phyloP scores from a whole-genome alignment of 2,888 invertebrate genomes.

The Sinopyrophorus schimmeli region DNA sequence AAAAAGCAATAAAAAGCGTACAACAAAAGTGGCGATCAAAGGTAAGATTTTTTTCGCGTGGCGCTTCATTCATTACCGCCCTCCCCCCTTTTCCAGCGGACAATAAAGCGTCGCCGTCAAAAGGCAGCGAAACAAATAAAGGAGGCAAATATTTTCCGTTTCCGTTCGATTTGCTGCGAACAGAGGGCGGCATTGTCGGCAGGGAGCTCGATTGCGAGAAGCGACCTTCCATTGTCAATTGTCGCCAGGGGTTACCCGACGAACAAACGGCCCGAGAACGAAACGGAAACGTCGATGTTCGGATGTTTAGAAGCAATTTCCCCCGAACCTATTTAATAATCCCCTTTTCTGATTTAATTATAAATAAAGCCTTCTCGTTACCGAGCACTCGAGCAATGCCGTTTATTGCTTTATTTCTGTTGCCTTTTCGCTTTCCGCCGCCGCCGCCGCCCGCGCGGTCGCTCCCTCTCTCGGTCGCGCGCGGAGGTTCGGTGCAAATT shows the following conservation, averaged over 20 bases:
- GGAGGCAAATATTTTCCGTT: constrained; percentile 29
- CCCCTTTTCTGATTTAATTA: constrained; percentile 26
- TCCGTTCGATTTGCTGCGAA: constrained; percentile 31
- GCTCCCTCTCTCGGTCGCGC: too few relatives aligned
- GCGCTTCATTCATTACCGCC: constrained; percentile 26
- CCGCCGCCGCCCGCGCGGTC: too few relatives aligned
- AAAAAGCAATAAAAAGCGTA: too few relatives aligned
- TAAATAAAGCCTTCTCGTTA: constrained; percentile 21
- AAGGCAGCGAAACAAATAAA: constrained; percentile 31
- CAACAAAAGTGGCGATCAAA: not conserved
- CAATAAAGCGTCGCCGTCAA: constrained; percentile 25
- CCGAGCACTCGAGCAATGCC: constrained; percentile 16
- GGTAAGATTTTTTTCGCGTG: not conserved
- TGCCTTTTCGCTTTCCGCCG: too few relatives aligned
- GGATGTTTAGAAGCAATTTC: constrained; percentile 29
- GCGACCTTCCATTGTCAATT: constrained; percentile 28
- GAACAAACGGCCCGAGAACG: constrained; percentile 22
- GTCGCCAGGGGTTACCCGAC: constrained; percentile 25
- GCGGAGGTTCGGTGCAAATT: too few relatives aligned
- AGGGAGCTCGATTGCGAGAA: constrained; percentile 28
- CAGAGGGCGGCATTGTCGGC: constrained; percentile 26
- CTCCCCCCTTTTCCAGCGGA: too few relatives aligned
- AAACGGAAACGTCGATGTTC: constrained; percentile 25
- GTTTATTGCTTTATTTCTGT: constrained; percentile 14
- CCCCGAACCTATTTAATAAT: constrained; percentile 24